Evolutionary conservation across 1,140 invertebrate genomes (phyloP), one percentile per base, ranked within the genome.

Genomic region (Microplitis mediator): DNA sequence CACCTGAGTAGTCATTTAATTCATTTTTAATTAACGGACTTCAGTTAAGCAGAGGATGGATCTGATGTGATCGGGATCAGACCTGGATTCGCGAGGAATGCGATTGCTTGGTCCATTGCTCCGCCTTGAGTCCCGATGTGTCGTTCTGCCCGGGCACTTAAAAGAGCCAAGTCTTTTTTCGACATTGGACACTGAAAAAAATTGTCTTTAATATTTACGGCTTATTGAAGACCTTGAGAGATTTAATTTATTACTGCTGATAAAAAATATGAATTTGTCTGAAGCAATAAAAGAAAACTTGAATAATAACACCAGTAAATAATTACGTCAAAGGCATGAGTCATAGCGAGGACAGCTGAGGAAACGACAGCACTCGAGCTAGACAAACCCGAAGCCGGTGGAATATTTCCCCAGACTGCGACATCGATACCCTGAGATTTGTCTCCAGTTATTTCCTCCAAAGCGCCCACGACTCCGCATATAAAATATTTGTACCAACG

Each of bases 91-190:
- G 95, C 97, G 16, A 99, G 90, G 86, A 99, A 96, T 63, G 95
- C 95, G 79, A 99, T 99, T 0, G 98, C 97, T 88, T 99, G 98
- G 86, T 99, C 98, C 98, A 99, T 99, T 75, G 98, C 98, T 51
- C 98, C 98, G 35, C 98, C 97, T 87, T 97, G 91, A 6, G 95
- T 97, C 13, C 98, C 98, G 78, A 99, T 97, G 77, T 95, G 96
- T 74, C 93, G 89, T 88, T 99, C 98, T 82, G 93, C 93, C 75
- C 88, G 88, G 0, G 97, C 96, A 87, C 97, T 97, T 63, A 98
- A 82, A 52, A 91, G 90, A 4, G 98, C 97, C 75, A 99, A 87
- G 71, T 94, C 90, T 72, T 91, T 90, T 87, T 95, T 95, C 63
- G 88, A 87, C 73, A 95, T 79, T 14, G 76, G 71, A 45, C 73